Evolutionary conservation across 2,797 vertebrate genomes (phyloP).

Genomic region (Enteromius mattozi): DNA sequence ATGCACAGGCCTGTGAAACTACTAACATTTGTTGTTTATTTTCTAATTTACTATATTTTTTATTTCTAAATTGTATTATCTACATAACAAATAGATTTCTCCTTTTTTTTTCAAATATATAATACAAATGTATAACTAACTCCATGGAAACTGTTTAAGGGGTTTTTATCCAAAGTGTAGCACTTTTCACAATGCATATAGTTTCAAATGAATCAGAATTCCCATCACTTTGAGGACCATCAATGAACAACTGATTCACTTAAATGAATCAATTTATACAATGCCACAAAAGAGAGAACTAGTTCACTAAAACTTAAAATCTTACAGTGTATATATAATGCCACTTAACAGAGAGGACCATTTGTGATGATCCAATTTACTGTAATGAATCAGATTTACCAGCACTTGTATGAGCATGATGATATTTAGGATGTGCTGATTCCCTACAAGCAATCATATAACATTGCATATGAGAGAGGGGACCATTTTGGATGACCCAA

Average conservation of each 20-base stretch:
- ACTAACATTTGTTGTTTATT: neutral
- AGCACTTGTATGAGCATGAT: neutral
- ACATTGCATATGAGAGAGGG: neutral
- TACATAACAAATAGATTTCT: neutral
- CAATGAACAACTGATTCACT: neutral
- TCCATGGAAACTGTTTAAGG: too few relatives aligned
- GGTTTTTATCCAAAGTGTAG: neutral
- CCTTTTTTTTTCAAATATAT: neutral
- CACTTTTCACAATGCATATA: too few relatives aligned
- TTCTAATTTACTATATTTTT: neutral
- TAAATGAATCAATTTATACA: neutral
- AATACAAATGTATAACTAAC: neutral
- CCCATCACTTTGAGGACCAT: neutral
- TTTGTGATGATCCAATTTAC: neutral
- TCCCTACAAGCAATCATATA: neutral
- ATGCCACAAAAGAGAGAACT: neutral
- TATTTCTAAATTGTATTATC: neutral
- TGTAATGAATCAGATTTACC: neutral
- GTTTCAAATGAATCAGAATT: neutral
- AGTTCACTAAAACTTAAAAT: neutral
- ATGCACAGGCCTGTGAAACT: neutral
- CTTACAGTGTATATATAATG: neutral
- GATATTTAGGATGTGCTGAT: neutral
- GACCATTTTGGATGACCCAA: neutral
- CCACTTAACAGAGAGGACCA: neutral